phyloP scores from a whole-genome alignment of 2,797 vertebrate species.

The Rallus crepitans region DNA sequence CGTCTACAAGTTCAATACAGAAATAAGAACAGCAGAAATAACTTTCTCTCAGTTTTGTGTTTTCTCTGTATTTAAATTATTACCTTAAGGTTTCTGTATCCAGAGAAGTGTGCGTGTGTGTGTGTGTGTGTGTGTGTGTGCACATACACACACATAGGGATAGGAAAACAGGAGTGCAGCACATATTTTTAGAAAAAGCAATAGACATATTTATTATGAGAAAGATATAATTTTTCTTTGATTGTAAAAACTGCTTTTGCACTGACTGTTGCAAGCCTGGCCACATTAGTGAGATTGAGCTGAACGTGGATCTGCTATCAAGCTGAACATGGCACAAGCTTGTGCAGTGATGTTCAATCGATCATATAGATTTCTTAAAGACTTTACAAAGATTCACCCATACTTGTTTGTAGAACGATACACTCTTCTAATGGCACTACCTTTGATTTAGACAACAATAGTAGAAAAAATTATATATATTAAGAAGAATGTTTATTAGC shows the following conservation, averaged over 20 bases:
- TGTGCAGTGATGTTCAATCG: not conserved
- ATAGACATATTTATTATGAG: not conserved
- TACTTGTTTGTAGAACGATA: rapidly evolving
- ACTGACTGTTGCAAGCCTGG: not conserved
- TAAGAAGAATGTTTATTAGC: not conserved
- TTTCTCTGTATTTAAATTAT: not conserved
- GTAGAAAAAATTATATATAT: not conserved
- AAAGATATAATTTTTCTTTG: not conserved
- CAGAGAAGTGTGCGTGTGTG: not conserved
- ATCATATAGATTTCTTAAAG: not conserved
- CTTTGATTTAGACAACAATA: not conserved
- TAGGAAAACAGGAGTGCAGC: not conserved
- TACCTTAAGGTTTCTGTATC: not conserved
- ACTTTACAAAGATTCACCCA: not conserved
- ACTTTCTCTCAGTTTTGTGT: not conserved
- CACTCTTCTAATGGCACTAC: not conserved
- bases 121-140: not conserved
- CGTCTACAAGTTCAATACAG: not conserved
- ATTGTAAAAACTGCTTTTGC: not conserved
- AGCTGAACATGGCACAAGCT: not conserved
- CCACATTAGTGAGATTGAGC: not conserved
- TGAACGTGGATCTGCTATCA: not conserved
- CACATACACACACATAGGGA: too few relatives aligned
- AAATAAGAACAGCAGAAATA: not conserved
- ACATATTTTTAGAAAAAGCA: not conserved